These are phyloP conservation scores for Oceanodroma leucorhoa DNA, from an alignment of 2,797 vertebrate species.

Conservation along the genomic window DNA sequence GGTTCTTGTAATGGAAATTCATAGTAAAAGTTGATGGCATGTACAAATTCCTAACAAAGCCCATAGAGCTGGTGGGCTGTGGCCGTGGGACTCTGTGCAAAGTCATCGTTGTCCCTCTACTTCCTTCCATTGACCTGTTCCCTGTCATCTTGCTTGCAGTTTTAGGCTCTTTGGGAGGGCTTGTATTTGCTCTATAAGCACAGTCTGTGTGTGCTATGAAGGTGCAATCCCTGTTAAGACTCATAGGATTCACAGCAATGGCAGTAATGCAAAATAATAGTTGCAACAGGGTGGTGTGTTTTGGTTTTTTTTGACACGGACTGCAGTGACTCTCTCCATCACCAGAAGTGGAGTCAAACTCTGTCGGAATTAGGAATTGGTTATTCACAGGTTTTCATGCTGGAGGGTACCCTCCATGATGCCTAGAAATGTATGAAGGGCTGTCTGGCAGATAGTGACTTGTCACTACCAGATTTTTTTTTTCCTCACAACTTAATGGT, in stretches of 20 bases:
- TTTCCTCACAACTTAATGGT: not conserved
- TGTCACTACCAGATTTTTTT: not conserved
- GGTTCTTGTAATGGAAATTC: not conserved
- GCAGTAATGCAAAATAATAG: not conserved
- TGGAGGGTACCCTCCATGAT: not conserved
- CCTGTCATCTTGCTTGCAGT: not conserved
- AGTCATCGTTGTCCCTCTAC: accelerated
- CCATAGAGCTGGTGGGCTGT: not conserved
- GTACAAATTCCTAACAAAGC: not conserved
- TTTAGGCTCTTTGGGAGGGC: not conserved
- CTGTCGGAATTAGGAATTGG: not conserved
- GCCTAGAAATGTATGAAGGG: not conserved
- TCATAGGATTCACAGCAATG: not conserved
- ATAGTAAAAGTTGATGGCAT: not conserved
- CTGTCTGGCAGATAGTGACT: not conserved
- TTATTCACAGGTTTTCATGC: not conserved
- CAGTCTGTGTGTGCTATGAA: not conserved
- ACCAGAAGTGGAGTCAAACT: not conserved
- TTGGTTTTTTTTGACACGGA: not conserved
- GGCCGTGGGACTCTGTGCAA: not conserved
- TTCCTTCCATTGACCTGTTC: accelerated
- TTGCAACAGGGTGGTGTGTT: not conserved
- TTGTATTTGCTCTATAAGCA: accelerated
- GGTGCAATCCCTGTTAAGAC: not conserved
- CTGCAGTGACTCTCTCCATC: not conserved